Conservation (phyloP, 2,888 invertebrate genomes). For the Gerris lacustris region DNA sequence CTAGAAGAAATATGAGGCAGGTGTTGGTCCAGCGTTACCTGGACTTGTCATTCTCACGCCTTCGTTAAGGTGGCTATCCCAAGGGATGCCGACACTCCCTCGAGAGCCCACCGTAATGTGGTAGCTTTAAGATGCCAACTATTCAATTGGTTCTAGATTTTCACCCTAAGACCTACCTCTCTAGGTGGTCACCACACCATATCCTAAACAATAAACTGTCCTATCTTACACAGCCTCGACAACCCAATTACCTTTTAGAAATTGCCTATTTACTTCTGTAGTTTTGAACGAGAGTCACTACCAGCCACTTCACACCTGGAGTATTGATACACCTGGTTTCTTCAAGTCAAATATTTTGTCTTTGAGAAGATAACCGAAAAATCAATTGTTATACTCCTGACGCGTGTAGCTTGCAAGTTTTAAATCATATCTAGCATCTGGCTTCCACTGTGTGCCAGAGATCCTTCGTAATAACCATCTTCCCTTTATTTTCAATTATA, state of each 20-base stretch:
- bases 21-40: background rate
- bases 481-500: no score
- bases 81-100: background rate
- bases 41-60: background rate
- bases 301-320: background rate
- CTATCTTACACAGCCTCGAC: background rate
- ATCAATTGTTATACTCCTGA: background rate
- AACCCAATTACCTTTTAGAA: background rate
- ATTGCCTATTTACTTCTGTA: background rate
- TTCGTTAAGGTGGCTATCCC: background rate
- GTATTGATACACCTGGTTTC: background rate
- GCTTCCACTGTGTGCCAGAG: no score
- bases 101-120: background rate
- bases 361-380: background rate
- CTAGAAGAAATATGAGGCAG: background rate
- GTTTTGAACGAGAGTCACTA: background rate
- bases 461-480: no score
- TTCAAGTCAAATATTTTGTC: conserved; percentile 2
- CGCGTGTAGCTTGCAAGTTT: background rate
- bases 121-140: background rate
- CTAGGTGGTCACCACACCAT: background rate
- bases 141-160: no score
- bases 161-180: background rate
- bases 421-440: no score
- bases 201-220: background rate